Evolutionary conservation across 1,140 invertebrate genomes (phyloP), one percentile per base, ranked within the genome.

Genomic region (Calephelis virginiensis): DNA sequence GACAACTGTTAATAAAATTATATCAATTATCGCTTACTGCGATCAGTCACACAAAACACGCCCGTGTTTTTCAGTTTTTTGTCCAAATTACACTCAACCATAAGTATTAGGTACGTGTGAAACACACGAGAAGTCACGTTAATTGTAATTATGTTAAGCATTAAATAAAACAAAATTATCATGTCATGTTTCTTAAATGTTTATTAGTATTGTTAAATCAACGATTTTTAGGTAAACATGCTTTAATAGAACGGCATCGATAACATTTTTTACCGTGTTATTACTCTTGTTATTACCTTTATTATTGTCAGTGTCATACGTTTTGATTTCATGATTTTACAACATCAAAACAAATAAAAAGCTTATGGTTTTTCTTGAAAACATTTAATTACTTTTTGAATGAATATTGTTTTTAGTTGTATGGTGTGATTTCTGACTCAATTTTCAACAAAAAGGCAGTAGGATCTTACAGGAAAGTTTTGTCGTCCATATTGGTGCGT

Each of bases 141-240:
- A 70, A 71, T 76, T 76, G 70, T 63, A 47, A 43, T 66, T 28
- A 63, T 67, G 49, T 62, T 67, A 62, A 66, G 65, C 68, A 61
- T 68, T 64, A 63, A 61, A 43, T 60, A 70, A 61, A 70, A 67
- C 69, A 69, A 69, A 69, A 69, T 73, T 61, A 63, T 69, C 49
- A 50, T 69, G 71, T 76, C 67, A 71, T 76, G 65, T 75, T 73
- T 47, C 17, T 69, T 65, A 64, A 64, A 66, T 70, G 61, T 62
- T 63, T 65, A 67, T 69, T 67, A 64, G 56, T 48, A 59, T 65
- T 50, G 64, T 60, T 53, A 12, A 40, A 50, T 60, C 28, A 14
- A 43, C 40, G 7, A 49, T 49, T 49, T 49, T 49, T 14, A 43
- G 8, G 5, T 8, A 8, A 5, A 6, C 40, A 5, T 9, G 40